These are phyloP conservation scores for Chelidonichthys spinosus DNA, from an alignment of 2,797 vertebrate genomes.

Conservation along the genomic window DNA sequence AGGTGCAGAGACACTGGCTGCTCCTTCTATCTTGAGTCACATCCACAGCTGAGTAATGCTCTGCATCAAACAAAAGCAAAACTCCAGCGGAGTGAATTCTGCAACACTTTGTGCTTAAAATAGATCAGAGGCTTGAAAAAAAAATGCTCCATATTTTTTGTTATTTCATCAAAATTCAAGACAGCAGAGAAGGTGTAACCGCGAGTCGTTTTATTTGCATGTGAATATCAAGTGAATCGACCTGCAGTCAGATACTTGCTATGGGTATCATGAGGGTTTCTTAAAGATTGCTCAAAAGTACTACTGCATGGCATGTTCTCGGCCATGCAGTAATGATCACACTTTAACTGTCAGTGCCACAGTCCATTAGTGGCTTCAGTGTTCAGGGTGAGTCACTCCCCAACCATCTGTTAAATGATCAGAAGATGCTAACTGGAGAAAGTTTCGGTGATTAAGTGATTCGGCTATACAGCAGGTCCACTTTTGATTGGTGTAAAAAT, in stretches of 20 bases:
- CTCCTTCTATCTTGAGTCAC: constrained; percentile 51
- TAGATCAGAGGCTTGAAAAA: constrained; percentile 42
- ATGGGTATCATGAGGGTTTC: constrained; percentile 4
- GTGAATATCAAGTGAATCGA: constrained; percentile 27
- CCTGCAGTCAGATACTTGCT: constrained; percentile 33
- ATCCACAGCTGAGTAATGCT: constrained; percentile 47
- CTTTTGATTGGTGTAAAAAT: too few species aligned
- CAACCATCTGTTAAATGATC: constrained; percentile 59
- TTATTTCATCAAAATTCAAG: constrained; percentile 47
- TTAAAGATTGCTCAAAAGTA: constrained; percentile 20
- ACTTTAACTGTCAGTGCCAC: constrained; percentile 43
- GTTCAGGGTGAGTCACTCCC: constrained; percentile 45
- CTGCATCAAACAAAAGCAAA: constrained; percentile 47
- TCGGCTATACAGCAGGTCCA: too few species aligned
- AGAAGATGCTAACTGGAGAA: constrained; percentile 32
- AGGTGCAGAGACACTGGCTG: constrained; percentile 15
- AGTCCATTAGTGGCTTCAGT: constrained; percentile 45
- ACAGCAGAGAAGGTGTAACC: constrained; percentile 29
- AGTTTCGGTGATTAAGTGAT: background rate
- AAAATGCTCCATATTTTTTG: constrained; percentile 10
- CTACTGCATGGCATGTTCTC: constrained; percentile 18
- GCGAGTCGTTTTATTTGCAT: constrained; percentile 26
- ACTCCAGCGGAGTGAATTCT: constrained; percentile 49
- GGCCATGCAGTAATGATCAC: constrained; percentile 27
- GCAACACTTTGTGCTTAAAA: constrained; percentile 45